Conservation (phyloP, 2,113 vertebrate genomes). For the Apeltes quadracus region DNA sequence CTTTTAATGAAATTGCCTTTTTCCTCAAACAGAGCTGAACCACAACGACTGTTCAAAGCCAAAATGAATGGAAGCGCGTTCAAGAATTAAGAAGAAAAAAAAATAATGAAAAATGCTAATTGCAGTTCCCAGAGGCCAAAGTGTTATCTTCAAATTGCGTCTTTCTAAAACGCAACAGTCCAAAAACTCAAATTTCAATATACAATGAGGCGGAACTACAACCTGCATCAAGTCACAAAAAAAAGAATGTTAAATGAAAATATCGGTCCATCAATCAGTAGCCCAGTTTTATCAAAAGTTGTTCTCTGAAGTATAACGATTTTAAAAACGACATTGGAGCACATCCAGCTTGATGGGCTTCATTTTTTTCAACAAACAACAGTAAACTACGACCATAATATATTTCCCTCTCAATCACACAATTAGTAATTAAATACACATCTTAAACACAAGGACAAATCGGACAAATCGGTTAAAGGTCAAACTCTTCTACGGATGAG, state of each 20-base stretch:
- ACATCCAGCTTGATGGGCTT: not conserved
- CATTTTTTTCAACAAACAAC: not conserved
- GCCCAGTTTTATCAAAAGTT: too few species aligned
- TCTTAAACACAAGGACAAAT: not conserved
- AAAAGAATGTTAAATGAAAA: not conserved
- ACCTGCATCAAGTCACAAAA: not conserved
- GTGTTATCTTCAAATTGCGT: not conserved
- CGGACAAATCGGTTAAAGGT: not conserved
- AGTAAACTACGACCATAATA: not conserved
- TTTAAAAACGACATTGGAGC: not conserved
- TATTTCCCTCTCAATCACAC: not conserved
- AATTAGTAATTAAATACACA: not conserved
- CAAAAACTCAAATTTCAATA: not conserved
- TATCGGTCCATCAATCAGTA: not conserved
- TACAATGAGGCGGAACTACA: not conserved
- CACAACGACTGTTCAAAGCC: slow-evolving; percentile 10
- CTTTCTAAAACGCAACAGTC: not conserved
- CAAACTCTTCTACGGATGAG: not conserved
- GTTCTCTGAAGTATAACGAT: not conserved
- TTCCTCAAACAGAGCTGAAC: slow-evolving; percentile 18
- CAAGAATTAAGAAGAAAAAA: not conserved
- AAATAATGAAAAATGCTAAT: not conserved
- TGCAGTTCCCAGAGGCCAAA: not conserved
- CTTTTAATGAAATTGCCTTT: slow-evolving; percentile 34
- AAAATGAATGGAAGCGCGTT: not conserved